Conservation (phyloP, 2,113 vertebrate genomes). For the Macrotus californicus region DNA sequence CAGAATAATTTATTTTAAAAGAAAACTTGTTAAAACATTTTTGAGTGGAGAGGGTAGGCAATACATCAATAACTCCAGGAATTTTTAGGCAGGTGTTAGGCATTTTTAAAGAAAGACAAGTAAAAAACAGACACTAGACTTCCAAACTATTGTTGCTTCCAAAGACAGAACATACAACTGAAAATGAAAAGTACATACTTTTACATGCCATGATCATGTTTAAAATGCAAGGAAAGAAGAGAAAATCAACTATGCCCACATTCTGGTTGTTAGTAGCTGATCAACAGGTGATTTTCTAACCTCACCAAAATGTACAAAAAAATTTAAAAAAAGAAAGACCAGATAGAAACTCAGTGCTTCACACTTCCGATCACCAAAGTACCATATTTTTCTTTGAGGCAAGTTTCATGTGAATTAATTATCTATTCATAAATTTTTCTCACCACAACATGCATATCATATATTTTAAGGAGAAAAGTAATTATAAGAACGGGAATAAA, state of each 20-base stretch:
- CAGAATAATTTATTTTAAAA: neutral
- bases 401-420: neutral
- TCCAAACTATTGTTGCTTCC: neutral
- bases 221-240: conserved; percentile 2
- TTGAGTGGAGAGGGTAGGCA: neutral
- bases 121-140: neutral
- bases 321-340: neutral
- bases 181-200: conserved; percentile 17
- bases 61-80: neutral
- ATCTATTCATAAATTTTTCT: neutral
- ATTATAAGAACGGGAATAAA: neutral
- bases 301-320: neutral
- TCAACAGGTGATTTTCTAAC: neutral
- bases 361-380: neutral
- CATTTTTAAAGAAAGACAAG: conserved; percentile 9
- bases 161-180: neutral
- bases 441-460: neutral
- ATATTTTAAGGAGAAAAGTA: neutral
- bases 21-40: neutral
- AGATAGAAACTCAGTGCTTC: neutral
- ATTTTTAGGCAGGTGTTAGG: neutral
- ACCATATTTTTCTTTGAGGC: neutral
- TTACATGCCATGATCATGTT: neutral
- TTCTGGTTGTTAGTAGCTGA: neutral
- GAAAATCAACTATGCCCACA: neutral